Evolutionary conservation across 2,797 vertebrate genomes (phyloP).

Genomic region (Siniperca undulata): DNA sequence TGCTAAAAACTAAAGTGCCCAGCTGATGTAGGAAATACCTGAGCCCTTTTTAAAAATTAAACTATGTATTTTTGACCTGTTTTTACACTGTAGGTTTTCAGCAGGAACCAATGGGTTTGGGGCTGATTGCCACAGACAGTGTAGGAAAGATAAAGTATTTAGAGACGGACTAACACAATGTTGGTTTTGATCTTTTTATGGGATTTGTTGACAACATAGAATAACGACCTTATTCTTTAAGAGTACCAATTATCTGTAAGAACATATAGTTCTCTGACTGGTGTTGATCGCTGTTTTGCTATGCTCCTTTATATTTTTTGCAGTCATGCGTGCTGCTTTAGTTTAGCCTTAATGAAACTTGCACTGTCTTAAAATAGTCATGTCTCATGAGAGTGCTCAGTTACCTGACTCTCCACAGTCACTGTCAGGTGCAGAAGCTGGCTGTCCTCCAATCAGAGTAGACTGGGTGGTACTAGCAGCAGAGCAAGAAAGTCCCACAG

Average conservation of each 20-base stretch:
- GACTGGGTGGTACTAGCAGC: constrained; percentile 40
- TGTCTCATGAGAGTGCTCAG: background rate
- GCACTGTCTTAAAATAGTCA: constrained; percentile 19
- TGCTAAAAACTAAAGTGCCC: background rate
- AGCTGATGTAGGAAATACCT: background rate
- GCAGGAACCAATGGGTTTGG: background rate
- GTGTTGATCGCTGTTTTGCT: background rate
- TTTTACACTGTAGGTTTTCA: background rate
- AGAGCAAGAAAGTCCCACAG: constrained; percentile 30
- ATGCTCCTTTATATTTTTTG: background rate
- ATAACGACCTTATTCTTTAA: background rate
- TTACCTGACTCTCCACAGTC: constrained; percentile 19
- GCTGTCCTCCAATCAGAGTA: constrained; percentile 48
- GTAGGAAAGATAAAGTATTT: background rate
- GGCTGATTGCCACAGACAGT: background rate
- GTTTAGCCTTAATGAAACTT: constrained; percentile 22
- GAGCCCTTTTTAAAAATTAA: background rate
- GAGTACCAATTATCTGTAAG: background rate
- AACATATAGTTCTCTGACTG: background rate
- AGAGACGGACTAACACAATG: background rate
- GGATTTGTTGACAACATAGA: background rate
- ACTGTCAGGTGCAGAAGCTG: constrained; percentile 47
- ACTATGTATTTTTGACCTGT: background rate
- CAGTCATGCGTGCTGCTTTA: background rate
- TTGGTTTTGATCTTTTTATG: background rate